phyloP scores from a whole-genome alignment of 2,888 invertebrate genomes.

The Stenoptilia bipunctidactyla region DNA sequence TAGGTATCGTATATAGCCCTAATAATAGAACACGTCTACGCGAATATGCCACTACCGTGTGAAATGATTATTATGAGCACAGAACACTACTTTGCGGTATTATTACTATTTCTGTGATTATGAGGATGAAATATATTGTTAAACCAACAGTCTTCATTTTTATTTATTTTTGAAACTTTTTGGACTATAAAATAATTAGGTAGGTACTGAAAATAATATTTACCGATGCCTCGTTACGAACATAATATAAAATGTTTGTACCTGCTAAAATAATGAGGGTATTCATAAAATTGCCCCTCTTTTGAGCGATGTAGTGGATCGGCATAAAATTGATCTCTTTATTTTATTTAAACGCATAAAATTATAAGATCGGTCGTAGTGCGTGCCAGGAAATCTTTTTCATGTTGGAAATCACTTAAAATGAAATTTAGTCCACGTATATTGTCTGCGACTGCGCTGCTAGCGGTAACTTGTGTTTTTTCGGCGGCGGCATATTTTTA shows the following conservation, averaged over 20 bases:
- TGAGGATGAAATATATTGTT: too few species aligned
- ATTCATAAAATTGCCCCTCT: conserved; percentile 21
- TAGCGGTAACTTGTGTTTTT: conserved; percentile 52
- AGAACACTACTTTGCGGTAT: too few species aligned
- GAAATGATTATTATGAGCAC: too few species aligned
- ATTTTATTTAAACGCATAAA: conserved; percentile 44
- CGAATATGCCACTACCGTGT: too few species aligned
- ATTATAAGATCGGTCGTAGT: conserved; percentile 36
- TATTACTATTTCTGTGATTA: too few species aligned
- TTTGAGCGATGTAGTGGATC: conserved; percentile 18
- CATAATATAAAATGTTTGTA: background rate
- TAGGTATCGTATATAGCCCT: too few species aligned
- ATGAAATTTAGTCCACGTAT: conserved; percentile 49
- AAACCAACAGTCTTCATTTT: too few species aligned
- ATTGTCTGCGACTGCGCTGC: conserved; percentile 47
- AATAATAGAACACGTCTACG: too few species aligned
- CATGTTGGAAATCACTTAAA: conserved; percentile 52
- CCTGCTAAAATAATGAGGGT: conserved; percentile 26
- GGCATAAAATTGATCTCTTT: conserved; percentile 33
- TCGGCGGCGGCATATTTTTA: conserved; percentile 56
- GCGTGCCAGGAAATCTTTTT: conserved; percentile 25
- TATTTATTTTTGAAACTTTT: too few species aligned
- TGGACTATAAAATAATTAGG: too few species aligned
- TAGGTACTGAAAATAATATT: too few species aligned
- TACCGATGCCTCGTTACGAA: too few species aligned